Conservation (phyloP, 2,888 invertebrate genomes). For the Erpobdella octoculata region DNA sequence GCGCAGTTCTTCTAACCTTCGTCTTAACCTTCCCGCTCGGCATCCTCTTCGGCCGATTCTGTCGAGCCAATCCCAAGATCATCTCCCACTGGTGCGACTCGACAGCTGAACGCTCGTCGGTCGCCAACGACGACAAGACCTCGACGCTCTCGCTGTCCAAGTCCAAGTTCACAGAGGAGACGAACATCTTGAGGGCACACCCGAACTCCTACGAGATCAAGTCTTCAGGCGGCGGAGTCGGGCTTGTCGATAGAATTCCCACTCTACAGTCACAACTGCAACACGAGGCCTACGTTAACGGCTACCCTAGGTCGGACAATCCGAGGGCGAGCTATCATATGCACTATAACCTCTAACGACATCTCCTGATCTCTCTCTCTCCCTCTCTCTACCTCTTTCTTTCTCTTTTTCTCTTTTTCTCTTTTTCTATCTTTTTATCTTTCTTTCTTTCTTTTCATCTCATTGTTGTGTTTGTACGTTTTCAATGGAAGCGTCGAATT, state of each 20-base stretch:
- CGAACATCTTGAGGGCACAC: not conserved
- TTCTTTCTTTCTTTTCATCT: too few relatives aligned
- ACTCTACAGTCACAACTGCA: too few relatives aligned
- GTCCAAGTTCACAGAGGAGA: not conserved
- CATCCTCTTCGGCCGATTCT: not conserved
- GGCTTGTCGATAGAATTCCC: not conserved
- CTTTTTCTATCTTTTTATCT: too few relatives aligned
- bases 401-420: too few relatives aligned
- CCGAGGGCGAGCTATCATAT: not conserved
- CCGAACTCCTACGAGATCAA: conserved; percentile 7
- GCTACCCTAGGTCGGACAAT: not conserved
- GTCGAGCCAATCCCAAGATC: not conserved
- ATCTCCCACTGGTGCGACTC: not conserved
- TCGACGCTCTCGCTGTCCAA: too few relatives aligned
- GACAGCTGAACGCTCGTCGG: not conserved
- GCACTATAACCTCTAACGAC: not conserved
- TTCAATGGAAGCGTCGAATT: too few relatives aligned
- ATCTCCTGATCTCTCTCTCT: not conserved
- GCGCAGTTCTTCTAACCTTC: conserved; percentile 11
- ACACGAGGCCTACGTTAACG: not conserved
- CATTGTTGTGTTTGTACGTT: too few relatives aligned
- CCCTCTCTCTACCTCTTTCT: too few relatives aligned
- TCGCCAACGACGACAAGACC: not conserved
- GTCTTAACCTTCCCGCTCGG: not conserved
- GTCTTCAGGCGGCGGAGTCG: not conserved